Conservation (phyloP, 2,888 invertebrate genomes). For the Caenorhabditis sp. region DNA sequence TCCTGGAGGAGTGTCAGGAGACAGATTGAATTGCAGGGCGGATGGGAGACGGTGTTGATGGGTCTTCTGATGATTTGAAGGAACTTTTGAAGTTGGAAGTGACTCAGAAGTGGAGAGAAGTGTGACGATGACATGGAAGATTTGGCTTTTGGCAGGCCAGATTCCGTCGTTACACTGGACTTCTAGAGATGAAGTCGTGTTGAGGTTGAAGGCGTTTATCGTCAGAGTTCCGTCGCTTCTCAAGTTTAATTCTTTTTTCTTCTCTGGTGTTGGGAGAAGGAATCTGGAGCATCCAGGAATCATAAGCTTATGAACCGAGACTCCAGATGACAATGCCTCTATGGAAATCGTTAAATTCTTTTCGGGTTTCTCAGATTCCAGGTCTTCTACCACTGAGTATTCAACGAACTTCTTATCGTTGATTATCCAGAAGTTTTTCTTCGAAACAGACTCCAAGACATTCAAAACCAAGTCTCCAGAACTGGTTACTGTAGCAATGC, state of each 20-base stretch:
- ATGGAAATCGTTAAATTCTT: too few relatives aligned
- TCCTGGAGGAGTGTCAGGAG: constrained; percentile 16
- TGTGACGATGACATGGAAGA: neutral
- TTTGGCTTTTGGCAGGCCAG: constrained; percentile 40
- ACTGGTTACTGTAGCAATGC: constrained; percentile 18
- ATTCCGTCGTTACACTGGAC: constrained; percentile 43
- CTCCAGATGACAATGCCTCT: neutral
- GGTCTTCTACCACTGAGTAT: too few relatives aligned
- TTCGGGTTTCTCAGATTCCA: too few relatives aligned
- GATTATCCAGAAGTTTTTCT: constrained; percentile 33
- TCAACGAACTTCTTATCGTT: constrained; percentile 5
- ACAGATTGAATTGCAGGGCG: constrained; percentile 4
- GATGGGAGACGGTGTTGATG: constrained; percentile 8
- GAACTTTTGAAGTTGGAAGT: neutral
- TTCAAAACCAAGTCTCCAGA: constrained; percentile 25
- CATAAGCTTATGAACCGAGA: neutral
- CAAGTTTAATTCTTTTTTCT: neutral
- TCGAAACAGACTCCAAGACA: neutral
- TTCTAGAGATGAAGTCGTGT: neutral
- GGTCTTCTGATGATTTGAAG: neutral
- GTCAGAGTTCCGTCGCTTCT: constrained; percentile 6
- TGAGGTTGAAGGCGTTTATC: neutral
- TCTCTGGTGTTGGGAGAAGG: neutral
- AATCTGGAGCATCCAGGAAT: constrained; percentile 28
- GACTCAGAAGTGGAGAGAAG: neutral